Conservation (phyloP, 1,140 invertebrate species). For the Parapsyche elsis region DNA sequence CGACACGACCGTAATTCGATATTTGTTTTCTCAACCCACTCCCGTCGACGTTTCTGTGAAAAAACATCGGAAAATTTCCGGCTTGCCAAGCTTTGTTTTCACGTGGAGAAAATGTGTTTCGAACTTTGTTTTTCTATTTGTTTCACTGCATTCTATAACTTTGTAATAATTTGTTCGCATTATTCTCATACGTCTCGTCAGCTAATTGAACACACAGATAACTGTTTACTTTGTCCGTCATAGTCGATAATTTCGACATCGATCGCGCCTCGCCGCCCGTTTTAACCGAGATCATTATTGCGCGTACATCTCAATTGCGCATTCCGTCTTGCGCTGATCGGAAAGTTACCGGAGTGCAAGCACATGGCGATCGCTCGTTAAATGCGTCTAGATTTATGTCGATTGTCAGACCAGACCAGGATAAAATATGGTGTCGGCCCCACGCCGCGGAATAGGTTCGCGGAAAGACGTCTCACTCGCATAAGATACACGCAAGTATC, state of each 20-base stretch:
- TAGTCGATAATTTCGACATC: no score
- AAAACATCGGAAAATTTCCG: constrained; percentile 27
- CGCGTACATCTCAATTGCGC: no score
- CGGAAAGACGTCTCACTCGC: neutral
- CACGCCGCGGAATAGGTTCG: constrained; percentile 5
- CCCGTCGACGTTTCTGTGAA: neutral
- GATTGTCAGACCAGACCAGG: neutral
- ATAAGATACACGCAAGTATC: neutral
- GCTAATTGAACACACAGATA: no score
- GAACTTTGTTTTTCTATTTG: neutral
- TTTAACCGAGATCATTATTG: no score
- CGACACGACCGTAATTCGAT: constrained; percentile 16
- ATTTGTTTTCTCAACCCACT: constrained; percentile 39
- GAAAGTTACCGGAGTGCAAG: neutral
- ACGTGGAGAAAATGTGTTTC: neutral
- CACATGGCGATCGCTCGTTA: constrained; percentile 2
- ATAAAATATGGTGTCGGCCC: constrained; percentile 10
- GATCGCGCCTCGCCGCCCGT: no score
- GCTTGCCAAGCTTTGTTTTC: neutral
- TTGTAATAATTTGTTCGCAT: no score
- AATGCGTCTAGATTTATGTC: constrained; percentile 4
- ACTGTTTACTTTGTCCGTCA: no score
- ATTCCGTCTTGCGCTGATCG: no score
- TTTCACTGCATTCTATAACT: no score
- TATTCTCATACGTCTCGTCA: no score